Conservation (phyloP, 2,797 vertebrate genomes). For the Falco concolor region DNA sequence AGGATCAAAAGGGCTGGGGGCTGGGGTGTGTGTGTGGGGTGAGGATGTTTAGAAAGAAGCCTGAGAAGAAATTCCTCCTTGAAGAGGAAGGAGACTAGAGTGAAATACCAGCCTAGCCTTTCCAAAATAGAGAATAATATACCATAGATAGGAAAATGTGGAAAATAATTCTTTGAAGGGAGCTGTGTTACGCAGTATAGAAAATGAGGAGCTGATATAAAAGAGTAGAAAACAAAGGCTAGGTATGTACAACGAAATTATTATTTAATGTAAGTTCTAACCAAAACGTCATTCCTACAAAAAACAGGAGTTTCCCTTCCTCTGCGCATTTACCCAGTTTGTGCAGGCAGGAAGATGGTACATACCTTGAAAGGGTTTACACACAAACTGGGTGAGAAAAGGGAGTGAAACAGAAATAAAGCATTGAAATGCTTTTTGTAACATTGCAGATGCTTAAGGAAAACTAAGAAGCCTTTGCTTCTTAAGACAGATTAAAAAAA, state of each 20-base stretch:
- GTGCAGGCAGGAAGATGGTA: neutral
- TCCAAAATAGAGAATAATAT: neutral
- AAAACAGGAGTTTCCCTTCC: neutral
- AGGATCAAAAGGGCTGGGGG: neutral
- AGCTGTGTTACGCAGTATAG: neutral
- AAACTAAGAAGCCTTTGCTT: neutral
- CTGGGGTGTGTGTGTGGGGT: neutral
- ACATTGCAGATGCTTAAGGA: neutral
- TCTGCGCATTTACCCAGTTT: neutral
- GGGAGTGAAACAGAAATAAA: neutral
- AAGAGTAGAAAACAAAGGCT: neutral
- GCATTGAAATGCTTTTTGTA: neutral
- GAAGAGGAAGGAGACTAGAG: neutral
- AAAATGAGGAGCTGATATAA: neutral
- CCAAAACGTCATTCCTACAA: neutral
- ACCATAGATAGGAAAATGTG: neutral
- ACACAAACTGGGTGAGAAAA: neutral
- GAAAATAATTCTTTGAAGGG: neutral
- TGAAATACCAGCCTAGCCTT: neutral
- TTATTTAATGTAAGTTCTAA: neutral
- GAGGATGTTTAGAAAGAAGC: neutral
- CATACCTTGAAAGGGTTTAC: neutral
- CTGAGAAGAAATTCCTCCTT: neutral
- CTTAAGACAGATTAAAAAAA: neutral
- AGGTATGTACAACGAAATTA: neutral